These are phyloP conservation scores for Apostichopus californicus DNA, from an alignment of 35 echinoderm and acorn worm genomes.

Conservation along the genomic window DNA sequence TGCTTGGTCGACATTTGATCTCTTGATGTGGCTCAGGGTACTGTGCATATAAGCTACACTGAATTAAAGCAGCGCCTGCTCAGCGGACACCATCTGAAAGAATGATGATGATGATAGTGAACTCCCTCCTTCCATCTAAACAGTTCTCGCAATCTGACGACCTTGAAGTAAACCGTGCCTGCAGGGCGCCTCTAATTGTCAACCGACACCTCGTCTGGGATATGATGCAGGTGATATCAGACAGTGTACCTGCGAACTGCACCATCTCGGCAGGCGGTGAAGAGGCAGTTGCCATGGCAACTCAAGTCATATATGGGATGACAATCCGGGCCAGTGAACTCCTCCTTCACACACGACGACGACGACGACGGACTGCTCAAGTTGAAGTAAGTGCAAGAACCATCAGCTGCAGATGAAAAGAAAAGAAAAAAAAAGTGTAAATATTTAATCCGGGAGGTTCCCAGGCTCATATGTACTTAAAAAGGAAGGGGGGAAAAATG, in stretches of 20 bases:
- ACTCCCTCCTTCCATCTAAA: too few species aligned
- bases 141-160: neutral
- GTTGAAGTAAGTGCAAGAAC: constrained; percentile 71
- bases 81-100: too few species aligned
- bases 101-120: too few species aligned
- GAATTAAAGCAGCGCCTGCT: too few species aligned
- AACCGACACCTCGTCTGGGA: constrained; percentile 22
- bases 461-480: neutral
- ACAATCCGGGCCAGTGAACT: constrained; percentile 91
- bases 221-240: constrained; percentile 30
- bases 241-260: constrained; percentile 79
- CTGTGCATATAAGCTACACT: too few species aligned
- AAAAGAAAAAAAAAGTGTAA: neutral
- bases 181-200: neutral
- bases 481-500: neutral
- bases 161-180: neutral
- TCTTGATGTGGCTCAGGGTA: too few species aligned
- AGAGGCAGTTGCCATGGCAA: constrained; percentile 69
- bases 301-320: constrained; percentile 77
- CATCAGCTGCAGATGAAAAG: constrained; percentile 65
- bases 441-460: neutral
- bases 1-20: too few species aligned
- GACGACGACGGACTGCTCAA: constrained; percentile 36
- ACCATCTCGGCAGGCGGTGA: constrained; percentile 81
- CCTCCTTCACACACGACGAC: constrained; percentile 2